phyloP scores from a whole-genome alignment of 2,888 invertebrate species.

The Coenonympha arcania region DNA sequence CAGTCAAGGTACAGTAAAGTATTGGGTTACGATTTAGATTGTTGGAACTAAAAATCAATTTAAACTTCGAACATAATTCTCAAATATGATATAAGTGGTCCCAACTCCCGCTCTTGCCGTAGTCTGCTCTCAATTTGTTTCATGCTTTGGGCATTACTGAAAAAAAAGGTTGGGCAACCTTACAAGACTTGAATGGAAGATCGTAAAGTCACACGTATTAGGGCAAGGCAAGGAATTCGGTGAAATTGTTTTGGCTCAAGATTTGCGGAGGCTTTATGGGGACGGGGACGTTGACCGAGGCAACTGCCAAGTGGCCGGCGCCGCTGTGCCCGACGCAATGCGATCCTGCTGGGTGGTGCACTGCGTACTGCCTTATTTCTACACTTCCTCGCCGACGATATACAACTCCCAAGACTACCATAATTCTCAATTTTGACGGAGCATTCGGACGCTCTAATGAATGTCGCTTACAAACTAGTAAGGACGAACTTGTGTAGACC shows the following conservation, averaged over 20 bases:
- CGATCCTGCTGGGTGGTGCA: slow-evolving; percentile 59
- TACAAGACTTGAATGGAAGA: slow-evolving; percentile 34
- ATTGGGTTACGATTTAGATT: no score
- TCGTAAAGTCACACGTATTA: slow-evolving; percentile 69
- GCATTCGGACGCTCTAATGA: no score
- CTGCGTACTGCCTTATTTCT: slow-evolving; percentile 59
- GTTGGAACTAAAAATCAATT: no score
- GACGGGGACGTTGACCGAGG: slow-evolving; percentile 66
- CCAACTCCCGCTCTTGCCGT: no score
- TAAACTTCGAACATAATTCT: no score
- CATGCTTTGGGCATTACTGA: no score
- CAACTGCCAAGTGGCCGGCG: slow-evolving; percentile 69
- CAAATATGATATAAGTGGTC: no score
- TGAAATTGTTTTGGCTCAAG: slow-evolving; percentile 69
- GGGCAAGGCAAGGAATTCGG: slow-evolving; percentile 66
- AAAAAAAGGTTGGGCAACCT: background rate
- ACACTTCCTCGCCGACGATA: slow-evolving; percentile 14
- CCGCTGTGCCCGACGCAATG: slow-evolving; percentile 66
- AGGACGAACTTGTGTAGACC: no score
- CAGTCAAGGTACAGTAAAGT: no score
- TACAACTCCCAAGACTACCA: slow-evolving; percentile 31
- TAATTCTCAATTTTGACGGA: no score
- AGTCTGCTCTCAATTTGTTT: no score
- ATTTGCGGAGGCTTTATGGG: slow-evolving; percentile 65
- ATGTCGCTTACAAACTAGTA: no score